phyloP scores from a whole-genome alignment of 1,140 invertebrate genomes.

The Acyrthosiphon pisum region DNA sequence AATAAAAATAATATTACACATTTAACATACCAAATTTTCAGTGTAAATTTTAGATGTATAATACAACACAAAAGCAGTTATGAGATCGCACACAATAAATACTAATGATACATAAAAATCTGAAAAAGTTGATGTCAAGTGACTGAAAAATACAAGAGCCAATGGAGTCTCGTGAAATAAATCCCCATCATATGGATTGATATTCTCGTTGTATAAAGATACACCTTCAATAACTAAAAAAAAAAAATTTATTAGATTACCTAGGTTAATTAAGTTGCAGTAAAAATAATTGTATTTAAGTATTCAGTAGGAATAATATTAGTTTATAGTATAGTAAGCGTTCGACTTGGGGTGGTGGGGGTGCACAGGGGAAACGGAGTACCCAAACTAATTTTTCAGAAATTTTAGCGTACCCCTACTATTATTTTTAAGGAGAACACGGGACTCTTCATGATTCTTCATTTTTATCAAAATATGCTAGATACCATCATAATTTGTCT shows the following conservation, averaged over 20 bases:
- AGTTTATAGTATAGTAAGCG: too few species aligned
- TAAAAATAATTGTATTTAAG: not conserved
- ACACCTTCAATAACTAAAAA: constrained; percentile 84
- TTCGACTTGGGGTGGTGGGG: too few species aligned
- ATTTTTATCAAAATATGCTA: too few species aligned
- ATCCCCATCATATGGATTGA: constrained; percentile 91
- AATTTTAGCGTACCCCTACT: too few species aligned
- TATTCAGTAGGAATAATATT: not conserved
- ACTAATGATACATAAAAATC: constrained; percentile 67
- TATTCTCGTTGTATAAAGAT: constrained; percentile 76
- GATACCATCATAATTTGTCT: too few species aligned
- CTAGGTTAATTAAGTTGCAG: not conserved
- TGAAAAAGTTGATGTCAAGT: constrained; percentile 60
- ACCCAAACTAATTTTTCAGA: too few species aligned
- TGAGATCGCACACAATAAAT: constrained; percentile 77
- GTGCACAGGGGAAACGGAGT: too few species aligned
- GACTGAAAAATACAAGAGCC: constrained; percentile 73
- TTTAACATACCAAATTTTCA: constrained; percentile 67
- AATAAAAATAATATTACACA: not conserved
- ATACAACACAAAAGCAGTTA: constrained; percentile 77
- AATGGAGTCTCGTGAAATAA: constrained; percentile 91
- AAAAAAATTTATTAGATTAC: too few species aligned
- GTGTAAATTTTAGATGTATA: constrained; percentile 74
- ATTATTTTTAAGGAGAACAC: too few species aligned
- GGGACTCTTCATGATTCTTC: too few species aligned